Evolutionary conservation across 2,797 vertebrate genomes (phyloP).

Genomic region (Neosalanx taihuensis): DNA sequence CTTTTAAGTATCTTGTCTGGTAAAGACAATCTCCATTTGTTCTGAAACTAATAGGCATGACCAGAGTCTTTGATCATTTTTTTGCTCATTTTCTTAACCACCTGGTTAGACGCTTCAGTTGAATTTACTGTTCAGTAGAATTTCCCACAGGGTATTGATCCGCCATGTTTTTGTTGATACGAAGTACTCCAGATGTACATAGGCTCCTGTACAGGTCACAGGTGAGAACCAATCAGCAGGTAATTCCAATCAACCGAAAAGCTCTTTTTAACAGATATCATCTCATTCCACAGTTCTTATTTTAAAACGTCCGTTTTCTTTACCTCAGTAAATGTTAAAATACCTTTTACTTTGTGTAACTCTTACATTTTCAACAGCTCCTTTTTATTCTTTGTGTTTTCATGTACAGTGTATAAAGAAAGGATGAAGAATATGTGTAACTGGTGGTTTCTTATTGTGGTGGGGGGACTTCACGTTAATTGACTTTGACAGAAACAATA

Average conservation of each 20-base stretch:
- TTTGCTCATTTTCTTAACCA: conserved; percentile 23
- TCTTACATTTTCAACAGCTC: conserved; percentile 81
- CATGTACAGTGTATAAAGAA: conserved; percentile 76
- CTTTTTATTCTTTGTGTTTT: conserved; percentile 69
- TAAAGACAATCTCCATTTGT: conserved; percentile 35
- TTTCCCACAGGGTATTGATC: conserved; percentile 37
- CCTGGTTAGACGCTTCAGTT: conserved; percentile 52
- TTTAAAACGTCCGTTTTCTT: conserved; percentile 35
- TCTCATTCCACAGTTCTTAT: conserved; percentile 27
- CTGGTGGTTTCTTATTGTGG: conserved; percentile 26
- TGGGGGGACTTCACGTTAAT: neutral
- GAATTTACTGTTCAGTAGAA: conserved; percentile 38
- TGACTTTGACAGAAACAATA: neutral
- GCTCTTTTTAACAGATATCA: conserved; percentile 6
- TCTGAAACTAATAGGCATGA: conserved; percentile 45
- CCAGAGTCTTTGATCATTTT: conserved; percentile 71
- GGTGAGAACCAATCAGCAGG: conserved; percentile 11
- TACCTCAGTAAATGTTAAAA: conserved; percentile 50
- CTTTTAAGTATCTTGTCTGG: conserved; percentile 46
- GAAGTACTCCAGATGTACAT: conserved; percentile 54
- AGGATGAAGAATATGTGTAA: conserved; percentile 56
- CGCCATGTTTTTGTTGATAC: conserved; percentile 68
- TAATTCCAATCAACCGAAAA: conserved; percentile 21
- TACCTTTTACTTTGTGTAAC: conserved; percentile 80
- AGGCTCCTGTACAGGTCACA: conserved; percentile 29